These are phyloP conservation scores for Nephrotoma guestfalica DNA, from an alignment of 2,888 invertebrate species.

Conservation along the genomic window DNA sequence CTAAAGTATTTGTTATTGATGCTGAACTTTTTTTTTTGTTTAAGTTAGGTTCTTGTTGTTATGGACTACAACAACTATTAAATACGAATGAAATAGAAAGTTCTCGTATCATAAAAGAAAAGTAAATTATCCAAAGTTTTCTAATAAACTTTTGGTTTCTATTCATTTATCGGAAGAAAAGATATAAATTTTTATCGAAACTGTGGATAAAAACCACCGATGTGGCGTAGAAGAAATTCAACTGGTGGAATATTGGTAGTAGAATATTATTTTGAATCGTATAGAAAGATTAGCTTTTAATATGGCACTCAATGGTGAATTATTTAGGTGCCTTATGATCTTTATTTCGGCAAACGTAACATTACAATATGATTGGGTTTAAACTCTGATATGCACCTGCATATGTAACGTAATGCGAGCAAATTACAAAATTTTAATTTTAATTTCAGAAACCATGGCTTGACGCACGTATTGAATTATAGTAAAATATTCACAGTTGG, in stretches of 20 bases:
- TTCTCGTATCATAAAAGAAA: not conserved
- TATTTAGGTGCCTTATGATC: no score
- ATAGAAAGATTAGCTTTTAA: not conserved
- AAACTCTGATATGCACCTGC: no score
- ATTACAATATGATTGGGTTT: no score
- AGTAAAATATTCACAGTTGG: no score
- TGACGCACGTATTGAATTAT: no score
- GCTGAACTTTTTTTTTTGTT: not conserved
- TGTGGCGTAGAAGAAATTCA: not conserved
- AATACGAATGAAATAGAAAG: not conserved
- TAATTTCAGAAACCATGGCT: no score
- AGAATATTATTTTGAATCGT: not conserved
- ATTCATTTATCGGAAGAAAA: not conserved
- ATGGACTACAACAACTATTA: not conserved
- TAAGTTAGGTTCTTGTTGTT: not conserved
- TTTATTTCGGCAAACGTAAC: no score
- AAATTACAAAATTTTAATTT: no score
- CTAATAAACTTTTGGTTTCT: not conserved
- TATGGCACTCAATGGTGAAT: not conserved
- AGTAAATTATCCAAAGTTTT: not conserved
- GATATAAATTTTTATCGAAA: not conserved
- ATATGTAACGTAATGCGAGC: no score
- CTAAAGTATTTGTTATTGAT: not conserved
- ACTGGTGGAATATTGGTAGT: not conserved
- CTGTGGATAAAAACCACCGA: not conserved